phyloP scores from a whole-genome alignment of 2,888 invertebrate species.

The Ptychoptera contaminata region DNA sequence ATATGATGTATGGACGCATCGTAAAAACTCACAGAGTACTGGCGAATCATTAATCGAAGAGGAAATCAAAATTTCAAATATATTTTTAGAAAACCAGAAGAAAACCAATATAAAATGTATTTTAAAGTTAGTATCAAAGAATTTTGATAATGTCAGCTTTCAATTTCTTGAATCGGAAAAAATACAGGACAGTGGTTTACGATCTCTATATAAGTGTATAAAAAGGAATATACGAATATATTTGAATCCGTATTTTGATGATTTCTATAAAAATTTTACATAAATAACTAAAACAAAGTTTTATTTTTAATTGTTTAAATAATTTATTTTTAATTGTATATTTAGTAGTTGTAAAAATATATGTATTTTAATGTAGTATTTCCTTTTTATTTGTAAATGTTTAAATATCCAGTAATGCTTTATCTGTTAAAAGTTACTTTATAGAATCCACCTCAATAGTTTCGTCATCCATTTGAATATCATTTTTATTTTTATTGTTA shows the following conservation, averaged over 20 bases:
- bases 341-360: too few species aligned
- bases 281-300: neutral
- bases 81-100: neutral
- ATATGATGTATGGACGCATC: neutral
- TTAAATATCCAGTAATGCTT: too few species aligned
- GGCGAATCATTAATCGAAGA: neutral
- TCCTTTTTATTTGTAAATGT: too few species aligned
- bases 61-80: neutral
- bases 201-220: neutral
- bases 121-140: neutral
- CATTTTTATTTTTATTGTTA: constrained; percentile 19
- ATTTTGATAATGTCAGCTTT: neutral
- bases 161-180: neutral
- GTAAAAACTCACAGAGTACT: neutral
- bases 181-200: neutral
- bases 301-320: too few species aligned
- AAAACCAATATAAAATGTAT: neutral
- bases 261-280: too few species aligned
- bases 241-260: neutral
- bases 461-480: constrained; percentile 8
- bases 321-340: too few species aligned
- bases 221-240: neutral
- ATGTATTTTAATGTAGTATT: too few species aligned
- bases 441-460: too few species aligned
- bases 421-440: too few species aligned